phyloP scores from a whole-genome alignment of 2,888 invertebrate genomes.

The Lycia hirtaria region DNA sequence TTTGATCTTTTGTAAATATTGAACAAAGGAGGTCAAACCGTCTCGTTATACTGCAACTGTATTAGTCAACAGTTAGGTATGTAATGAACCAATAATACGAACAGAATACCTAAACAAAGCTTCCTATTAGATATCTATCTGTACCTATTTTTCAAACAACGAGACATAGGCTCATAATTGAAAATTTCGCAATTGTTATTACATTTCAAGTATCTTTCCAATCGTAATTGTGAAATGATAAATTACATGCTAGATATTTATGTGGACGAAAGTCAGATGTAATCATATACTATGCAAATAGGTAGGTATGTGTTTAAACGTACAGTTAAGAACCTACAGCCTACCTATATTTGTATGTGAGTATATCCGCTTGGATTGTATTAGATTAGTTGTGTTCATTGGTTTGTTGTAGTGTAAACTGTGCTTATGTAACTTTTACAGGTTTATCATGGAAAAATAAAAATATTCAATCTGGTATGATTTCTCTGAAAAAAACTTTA shows the following conservation, averaged over 20 bases:
- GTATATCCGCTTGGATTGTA: conserved; percentile 20
- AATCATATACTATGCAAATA: conserved; percentile 45
- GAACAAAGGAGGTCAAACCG: conserved; percentile 4
- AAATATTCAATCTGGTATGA: too few relatives aligned
- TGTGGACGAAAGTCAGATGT: conserved; percentile 38
- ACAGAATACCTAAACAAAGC: conserved; percentile 28
- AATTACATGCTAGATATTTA: conserved; percentile 35
- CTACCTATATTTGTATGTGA: too few relatives aligned
- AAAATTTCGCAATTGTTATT: conserved; percentile 39
- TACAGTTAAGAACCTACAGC: conserved; percentile 14
- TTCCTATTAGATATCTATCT: conserved; percentile 35
- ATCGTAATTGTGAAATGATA: conserved; percentile 42
- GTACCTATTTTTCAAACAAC: conserved; percentile 33
- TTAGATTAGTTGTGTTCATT: background rate
- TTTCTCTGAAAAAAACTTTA: too few relatives aligned
- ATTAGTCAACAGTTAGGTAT: conserved; percentile 26
- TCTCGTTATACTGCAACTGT: conserved; percentile 7
- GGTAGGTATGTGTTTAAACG: conserved; percentile 26
- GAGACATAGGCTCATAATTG: conserved; percentile 34
- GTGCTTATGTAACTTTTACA: conserved; percentile 9
- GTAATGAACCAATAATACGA: conserved; percentile 30
- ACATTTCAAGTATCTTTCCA: conserved; percentile 36
- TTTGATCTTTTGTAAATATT: conserved; percentile 12
- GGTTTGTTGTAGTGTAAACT: background rate
- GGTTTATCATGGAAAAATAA: background rate